A percentile compares a stretch with the other conserved stretches of the same genome.
Evolutionary conservation across 2,888 invertebrate genomes (phyloP).

Genomic region (Athalia rosae): DNA sequence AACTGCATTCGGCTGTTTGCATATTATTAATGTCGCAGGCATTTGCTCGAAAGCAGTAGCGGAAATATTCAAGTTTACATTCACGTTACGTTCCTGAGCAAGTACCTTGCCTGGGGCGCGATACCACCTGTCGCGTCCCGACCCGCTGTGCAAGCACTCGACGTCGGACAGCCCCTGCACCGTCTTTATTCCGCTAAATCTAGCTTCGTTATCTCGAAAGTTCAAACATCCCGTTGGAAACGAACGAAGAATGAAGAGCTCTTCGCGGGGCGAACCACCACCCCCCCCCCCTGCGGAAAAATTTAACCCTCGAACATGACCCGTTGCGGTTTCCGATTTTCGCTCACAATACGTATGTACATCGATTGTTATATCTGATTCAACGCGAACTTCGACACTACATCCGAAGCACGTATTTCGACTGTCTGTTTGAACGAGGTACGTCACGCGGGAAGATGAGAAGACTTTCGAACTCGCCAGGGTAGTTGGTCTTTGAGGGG

Average conservation of each 20-base stretch:
- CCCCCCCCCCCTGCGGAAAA: too few relatives aligned
- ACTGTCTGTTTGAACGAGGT: too few relatives aligned
- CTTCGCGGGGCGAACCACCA: too few relatives aligned
- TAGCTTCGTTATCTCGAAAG: conserved; percentile 25
- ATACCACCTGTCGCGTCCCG: conserved; percentile 38
- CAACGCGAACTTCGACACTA: too few relatives aligned
- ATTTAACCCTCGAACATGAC: too few relatives aligned
- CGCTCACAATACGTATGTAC: too few relatives aligned
- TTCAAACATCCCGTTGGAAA: not conserved
- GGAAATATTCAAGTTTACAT: conserved; percentile 68
- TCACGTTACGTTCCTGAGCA: conserved; percentile 63
- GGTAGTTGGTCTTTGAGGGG: not conserved
- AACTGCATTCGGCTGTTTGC: conserved; percentile 32
- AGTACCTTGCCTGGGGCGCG: conserved; percentile 48
- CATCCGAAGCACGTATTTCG: too few relatives aligned
- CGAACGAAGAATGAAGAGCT: too few relatives aligned
- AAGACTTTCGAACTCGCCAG: not conserved
- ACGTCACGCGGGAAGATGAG: too few relatives aligned
- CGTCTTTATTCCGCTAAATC: conserved; percentile 13
- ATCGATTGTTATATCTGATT: too few relatives aligned
- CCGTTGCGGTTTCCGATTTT: too few relatives aligned
- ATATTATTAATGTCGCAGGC: conserved; percentile 67
- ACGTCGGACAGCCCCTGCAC: not conserved
- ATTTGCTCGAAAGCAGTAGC: conserved; percentile 62
- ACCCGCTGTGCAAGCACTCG: conserved; percentile 34